Evolutionary conservation across 2,797 vertebrate species (phyloP).

Genomic region (Basileuterus tristriatus): DNA sequence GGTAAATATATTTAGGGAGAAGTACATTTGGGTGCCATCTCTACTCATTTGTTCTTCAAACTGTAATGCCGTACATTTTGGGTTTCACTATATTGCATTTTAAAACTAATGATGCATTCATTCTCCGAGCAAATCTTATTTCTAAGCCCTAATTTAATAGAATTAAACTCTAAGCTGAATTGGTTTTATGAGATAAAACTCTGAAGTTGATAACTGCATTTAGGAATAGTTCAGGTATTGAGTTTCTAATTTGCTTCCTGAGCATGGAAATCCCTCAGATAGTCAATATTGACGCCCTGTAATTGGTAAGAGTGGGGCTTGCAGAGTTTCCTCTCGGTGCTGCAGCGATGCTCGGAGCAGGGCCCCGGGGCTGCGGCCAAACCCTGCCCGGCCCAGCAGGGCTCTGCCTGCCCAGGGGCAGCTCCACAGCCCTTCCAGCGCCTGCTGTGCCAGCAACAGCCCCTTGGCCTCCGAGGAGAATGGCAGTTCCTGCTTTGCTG

Average conservation of each 20-base stretch:
- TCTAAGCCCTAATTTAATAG: constrained; percentile 83
- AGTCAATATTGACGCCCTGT: constrained; percentile 82
- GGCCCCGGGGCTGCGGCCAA: background rate
- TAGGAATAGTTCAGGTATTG: constrained; percentile 83
- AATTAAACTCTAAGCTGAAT: constrained; percentile 83
- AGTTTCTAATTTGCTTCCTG: constrained; percentile 83
- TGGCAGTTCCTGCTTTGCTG: background rate
- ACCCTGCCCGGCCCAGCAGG: background rate
- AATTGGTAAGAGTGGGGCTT: constrained; percentile 74
- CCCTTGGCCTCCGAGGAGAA: background rate
- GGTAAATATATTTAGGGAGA: constrained; percentile 69
- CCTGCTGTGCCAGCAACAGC: rapidly evolving
- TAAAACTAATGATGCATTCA: constrained; percentile 81
- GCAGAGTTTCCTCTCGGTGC: constrained; percentile 42
- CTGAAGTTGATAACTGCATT: constrained; percentile 82
- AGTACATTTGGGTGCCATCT: constrained; percentile 67
- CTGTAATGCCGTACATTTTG: constrained; percentile 76
- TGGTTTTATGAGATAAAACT: constrained; percentile 84
- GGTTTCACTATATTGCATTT: constrained; percentile 79
- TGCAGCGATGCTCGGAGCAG: background rate
- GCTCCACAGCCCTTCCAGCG: background rate
- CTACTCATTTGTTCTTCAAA: constrained; percentile 73
- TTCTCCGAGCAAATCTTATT: constrained; percentile 81
- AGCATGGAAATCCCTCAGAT: constrained; percentile 81
- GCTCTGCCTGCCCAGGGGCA: background rate